Base-by-base conservation (phyloP, 37 sponge, comb jelly and placozoan genomes). In the Mnemiopsis leidyi region DNA sequence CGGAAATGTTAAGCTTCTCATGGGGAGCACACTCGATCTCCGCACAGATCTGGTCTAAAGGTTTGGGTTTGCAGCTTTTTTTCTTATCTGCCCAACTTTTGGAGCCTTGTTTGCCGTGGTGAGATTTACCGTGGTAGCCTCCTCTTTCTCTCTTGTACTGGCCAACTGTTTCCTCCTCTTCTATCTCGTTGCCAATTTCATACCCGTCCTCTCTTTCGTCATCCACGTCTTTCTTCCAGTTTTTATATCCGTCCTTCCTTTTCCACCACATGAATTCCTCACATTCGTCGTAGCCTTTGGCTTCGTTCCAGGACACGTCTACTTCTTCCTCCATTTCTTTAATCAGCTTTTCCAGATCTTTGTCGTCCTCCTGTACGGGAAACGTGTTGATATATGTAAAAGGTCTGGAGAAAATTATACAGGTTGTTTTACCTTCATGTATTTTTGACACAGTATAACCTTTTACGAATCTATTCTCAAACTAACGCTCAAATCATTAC, bases 241-340 rank as follows among this genome's bases (percentile, higher is more conserved):
- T 32, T 36, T 79, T 79, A 3, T 2, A 3, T 7, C 26, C 76
- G 28, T 28, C 16, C 24, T 73, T 24, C 76, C 24, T 73, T 24
- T 7, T 79, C 36, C 38, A 32, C 5, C 1, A 7, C 38, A 2
- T 79, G 36, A 16, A 79, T 79, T 36, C 82, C 36, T 79, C 82
- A 32, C 82, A 79, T 36, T 79, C 82, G 7, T 79, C 82, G 29
- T 79, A 79, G 3, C 82, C 82, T 30, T 79, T 79, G 36, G 82
- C 82, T 35, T 79, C 82, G 1, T 28, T 21, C 82, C 82, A 79
- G 73, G 73, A 23, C 3, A 69, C 2, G 28, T 69, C 73, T n/a
- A n/a, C 73, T 69, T 69, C 73, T 16, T 79, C 82, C 21, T 35
- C 38, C 82, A 1, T 36, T 28, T 28, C 28, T 28, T 28, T 28